Evolutionary conservation across 2,888 invertebrate genomes (phyloP).

Genomic region (Thera britannica): DNA sequence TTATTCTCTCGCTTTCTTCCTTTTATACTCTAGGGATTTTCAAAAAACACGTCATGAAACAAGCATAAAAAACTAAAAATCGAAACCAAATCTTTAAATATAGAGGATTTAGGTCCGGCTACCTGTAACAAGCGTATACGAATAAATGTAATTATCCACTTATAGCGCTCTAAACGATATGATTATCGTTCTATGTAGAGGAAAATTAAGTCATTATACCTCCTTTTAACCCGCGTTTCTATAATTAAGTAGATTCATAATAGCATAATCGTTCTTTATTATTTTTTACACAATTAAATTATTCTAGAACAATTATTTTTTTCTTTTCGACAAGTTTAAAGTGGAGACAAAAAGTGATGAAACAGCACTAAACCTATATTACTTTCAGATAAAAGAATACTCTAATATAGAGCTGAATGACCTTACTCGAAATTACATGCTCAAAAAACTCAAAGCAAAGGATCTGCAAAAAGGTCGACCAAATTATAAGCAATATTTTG

Average conservation of each 20-base stretch:
- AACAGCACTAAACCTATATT: not conserved
- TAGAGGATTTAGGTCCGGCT: no score
- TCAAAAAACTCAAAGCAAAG: conserved; percentile 57
- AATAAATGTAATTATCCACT: conserved; percentile 46
- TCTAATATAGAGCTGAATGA: conserved; percentile 74
- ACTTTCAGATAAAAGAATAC: conserved; percentile 71
- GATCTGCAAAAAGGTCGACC: conserved; percentile 57
- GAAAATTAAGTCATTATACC: conserved; percentile 7
- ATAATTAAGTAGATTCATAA: not conserved
- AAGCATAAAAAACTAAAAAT: no score
- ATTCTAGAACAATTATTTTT: no score
- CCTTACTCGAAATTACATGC: conserved; percentile 66
- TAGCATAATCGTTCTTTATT: no score
- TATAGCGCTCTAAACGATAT: conserved; percentile 41
- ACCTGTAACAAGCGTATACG: not conserved
- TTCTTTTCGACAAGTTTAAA: no score
- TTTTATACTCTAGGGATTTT: no score
- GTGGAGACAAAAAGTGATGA: no score
- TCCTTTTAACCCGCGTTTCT: not conserved
- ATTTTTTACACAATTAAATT: no score
- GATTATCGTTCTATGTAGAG: conserved; percentile 37
- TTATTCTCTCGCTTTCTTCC: no score
- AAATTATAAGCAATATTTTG: conserved; percentile 40
- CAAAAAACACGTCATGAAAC: no score
- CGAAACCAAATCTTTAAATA: no score